Percentiles rank a stretch among this genome's conserved stretches.
Evolutionary conservation across 2,888 invertebrate genomes (phyloP).

Genomic region (Cataglyphis cursor): DNA sequence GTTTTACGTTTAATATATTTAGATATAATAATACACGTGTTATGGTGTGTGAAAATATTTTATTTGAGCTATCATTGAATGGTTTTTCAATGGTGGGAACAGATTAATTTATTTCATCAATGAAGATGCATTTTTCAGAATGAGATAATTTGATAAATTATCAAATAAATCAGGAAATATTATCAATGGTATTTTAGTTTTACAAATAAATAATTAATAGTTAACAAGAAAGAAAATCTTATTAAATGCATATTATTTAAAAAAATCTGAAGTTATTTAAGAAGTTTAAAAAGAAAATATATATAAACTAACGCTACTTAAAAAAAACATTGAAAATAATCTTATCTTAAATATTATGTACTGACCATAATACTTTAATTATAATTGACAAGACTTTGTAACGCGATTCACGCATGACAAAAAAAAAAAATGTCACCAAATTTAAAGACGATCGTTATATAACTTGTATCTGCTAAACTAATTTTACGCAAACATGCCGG

Average conservation of each 20-base stretch:
- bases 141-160: background rate
- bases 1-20: background rate
- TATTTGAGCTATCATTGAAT: background rate
- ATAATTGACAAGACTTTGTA: background rate
- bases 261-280: background rate
- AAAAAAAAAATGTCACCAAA: background rate
- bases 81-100: background rate
- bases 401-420: background rate
- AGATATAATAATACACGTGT: background rate
- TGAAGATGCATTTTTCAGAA: background rate
- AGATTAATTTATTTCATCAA: background rate
- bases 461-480: constrained; percentile 55
- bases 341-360: background rate
- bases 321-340: constrained; percentile 24
- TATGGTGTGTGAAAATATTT: background rate
- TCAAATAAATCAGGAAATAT: background rate
- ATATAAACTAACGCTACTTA: background rate
- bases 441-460: constrained; percentile 17
- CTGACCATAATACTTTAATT: background rate
- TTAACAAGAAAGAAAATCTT: background rate
- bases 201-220: background rate
- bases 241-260: background rate
- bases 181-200: background rate
- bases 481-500: constrained; percentile 69
- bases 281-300: background rate